These are phyloP conservation scores for Clarias magur DNA, from an alignment of 2,113 vertebrate species.

Conservation along the genomic window DNA sequence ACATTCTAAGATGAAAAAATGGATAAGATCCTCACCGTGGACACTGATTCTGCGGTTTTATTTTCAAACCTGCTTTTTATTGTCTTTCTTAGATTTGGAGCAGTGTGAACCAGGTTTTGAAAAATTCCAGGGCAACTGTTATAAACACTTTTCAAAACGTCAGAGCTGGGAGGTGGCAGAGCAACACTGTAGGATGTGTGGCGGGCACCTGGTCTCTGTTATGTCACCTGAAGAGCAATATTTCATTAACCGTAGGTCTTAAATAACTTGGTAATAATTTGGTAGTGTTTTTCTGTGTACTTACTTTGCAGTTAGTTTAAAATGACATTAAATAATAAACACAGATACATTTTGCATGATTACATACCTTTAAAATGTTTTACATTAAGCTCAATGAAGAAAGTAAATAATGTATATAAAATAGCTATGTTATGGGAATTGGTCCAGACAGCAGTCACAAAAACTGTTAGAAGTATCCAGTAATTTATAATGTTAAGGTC, in stretches of 20 bases:
- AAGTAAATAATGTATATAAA: background rate
- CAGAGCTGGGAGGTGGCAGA: constrained; percentile 92
- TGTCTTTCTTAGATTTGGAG: constrained; percentile 69
- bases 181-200: constrained; percentile 80
- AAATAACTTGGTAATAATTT: background rate
- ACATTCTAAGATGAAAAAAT: background rate
- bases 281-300: background rate
- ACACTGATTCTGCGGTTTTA: background rate
- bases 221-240: constrained; percentile 88
- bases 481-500: background rate
- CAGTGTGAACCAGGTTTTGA: constrained; percentile 85
- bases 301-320: background rate
- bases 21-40: background rate
- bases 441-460: background rate
- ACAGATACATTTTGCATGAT: background rate
- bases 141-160: constrained; percentile 83
- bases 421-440: background rate
- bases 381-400: background rate
- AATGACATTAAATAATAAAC: no score
- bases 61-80: background rate
- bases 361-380: background rate
- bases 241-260: constrained; percentile 84
- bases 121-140: constrained; percentile 88
- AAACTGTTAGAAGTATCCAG: background rate
- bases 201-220: constrained; percentile 86